Evolutionary conservation across 2,888 invertebrate species (phyloP).

Genomic region (Noctua janthina): DNA sequence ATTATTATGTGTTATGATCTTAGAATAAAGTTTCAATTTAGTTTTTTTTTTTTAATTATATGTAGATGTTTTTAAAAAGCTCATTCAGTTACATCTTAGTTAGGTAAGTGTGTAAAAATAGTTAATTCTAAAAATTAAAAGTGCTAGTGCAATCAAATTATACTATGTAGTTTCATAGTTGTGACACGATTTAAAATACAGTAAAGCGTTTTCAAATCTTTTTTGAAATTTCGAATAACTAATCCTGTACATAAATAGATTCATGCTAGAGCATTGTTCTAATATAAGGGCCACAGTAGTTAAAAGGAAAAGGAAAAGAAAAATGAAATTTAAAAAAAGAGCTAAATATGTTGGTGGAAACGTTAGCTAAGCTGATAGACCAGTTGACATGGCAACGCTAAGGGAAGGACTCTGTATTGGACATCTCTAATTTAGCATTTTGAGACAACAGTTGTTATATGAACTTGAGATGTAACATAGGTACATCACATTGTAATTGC

Average conservation of each 20-base stretch:
- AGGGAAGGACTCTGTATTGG: neutral
- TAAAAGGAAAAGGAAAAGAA: neutral
- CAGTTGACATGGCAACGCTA: neutral
- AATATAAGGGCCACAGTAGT: neutral
- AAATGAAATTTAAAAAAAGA: neutral
- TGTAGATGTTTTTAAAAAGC: no score
- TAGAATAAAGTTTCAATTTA: no score
- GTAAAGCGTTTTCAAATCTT: no score
- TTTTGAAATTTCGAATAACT: neutral
- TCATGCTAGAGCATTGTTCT: neutral
- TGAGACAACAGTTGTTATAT: neutral
- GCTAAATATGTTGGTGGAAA: neutral
- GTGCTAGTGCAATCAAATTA: no score
- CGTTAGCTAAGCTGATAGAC: neutral
- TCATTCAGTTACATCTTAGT: no score
- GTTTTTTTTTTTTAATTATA: no score
- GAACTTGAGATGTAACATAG: neutral
- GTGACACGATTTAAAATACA: no score
- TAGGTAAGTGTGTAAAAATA: no score
- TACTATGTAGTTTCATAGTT: no score
- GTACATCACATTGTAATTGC: neutral
- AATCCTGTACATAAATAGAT: neutral
- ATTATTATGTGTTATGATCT: no score
- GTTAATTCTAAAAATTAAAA: no score
- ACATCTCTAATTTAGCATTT: neutral